Evolutionary conservation across 1,140 invertebrate species (phyloP).

Genomic region (Diachasma alloeum): DNA sequence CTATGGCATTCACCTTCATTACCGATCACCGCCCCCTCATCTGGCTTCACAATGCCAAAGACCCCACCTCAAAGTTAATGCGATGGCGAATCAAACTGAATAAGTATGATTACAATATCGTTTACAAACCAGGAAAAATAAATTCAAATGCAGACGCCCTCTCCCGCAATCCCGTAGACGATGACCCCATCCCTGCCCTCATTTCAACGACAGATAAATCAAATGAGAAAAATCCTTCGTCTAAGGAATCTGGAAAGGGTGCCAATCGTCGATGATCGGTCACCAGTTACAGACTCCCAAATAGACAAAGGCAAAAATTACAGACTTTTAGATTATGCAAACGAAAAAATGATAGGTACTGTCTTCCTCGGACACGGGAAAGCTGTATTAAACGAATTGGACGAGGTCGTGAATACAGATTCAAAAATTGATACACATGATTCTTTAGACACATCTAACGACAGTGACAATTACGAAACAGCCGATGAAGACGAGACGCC

Average conservation of each 20-base stretch:
- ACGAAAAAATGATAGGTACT: no score
- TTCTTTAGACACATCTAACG: no score
- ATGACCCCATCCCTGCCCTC: not conserved
- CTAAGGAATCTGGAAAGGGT: not conserved
- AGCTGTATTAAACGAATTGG: no score
- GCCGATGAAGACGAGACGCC: not conserved
- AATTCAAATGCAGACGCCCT: not conserved
- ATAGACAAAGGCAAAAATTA: no score
- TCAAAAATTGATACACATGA: no score
- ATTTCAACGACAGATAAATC: not conserved
- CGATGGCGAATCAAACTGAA: not conserved
- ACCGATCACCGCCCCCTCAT: not conserved
- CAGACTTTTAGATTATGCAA: no score
- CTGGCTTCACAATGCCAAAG: not conserved
- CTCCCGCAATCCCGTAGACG: not conserved
- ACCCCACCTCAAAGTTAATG: not conserved
- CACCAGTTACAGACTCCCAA: no score
- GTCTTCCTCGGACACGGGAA: no score
- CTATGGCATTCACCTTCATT: not conserved
- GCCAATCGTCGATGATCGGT: not conserved
- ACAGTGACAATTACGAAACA: not conserved
- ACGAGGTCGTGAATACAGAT: no score
- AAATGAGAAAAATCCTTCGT: not conserved
- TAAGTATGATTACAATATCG: slow-evolving; percentile 1
- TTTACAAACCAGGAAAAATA: not conserved